Evolutionary conservation across 2,797 vertebrate genomes (phyloP), one percentile per base, ranked within the genome.

Genomic region (Nannoperca australis): DNA sequence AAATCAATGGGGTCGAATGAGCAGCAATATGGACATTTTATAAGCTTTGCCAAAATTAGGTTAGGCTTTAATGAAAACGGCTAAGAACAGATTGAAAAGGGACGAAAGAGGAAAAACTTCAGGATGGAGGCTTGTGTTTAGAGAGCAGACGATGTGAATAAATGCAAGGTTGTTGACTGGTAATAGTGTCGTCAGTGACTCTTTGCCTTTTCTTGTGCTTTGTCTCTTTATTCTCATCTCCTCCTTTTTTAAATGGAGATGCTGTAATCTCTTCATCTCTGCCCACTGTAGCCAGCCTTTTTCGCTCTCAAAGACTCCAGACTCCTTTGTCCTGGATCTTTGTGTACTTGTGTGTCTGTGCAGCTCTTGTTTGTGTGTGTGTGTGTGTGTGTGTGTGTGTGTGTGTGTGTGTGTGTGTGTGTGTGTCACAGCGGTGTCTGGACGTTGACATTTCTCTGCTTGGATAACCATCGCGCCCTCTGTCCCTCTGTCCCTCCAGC

Each of bases 381-480:
- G 59, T 60, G 66, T 58, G 60, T 67, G 70, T 78, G 73, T 71
- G 72, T 60, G 68, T 71, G 47, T 68, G 51, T 77, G 71, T 81
- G 66, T 71, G 79, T 85, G 81, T 86, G 88, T 89, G 87, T 75
- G 70, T 82, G 82, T 58, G 76, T 84, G 72, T 80, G 67, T 73
- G 76, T 67, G 88, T 86, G 82, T 88, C 88, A 91, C 89, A 91
- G 89, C 76, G 53, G 84, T 93, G 93, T 94, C 92, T 93, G 92
- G 93, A 93, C 90, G 87, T 85, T 97, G 97, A 97, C 97, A 97
- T 97, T 97, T 97, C 94, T 94, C 93, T 93, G 94, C 95, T 95
- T 96, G 95, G 95, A 98, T 98, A 97, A 96, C 96, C 95, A 96
- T 97, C 97, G 92, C 84, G 93, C 92, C 92, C 94, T 95, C 93